phyloP scores from a whole-genome alignment of 2,113 vertebrate genomes.

The Pholis gunnellus region DNA sequence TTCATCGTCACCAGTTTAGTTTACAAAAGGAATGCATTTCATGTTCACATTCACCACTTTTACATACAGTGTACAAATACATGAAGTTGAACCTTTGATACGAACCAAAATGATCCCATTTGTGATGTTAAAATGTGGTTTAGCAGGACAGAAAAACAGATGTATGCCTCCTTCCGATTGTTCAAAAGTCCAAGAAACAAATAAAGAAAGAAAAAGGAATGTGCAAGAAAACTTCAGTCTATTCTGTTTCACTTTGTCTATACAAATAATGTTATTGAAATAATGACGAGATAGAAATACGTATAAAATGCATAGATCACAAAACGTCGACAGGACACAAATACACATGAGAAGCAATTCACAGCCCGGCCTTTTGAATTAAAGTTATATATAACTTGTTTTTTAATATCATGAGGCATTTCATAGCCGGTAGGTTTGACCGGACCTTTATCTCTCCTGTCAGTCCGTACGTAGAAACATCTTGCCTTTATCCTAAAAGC shows the following conservation, averaged over 20 bases:
- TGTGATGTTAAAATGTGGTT: neutral
- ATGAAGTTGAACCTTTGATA: neutral
- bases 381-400: neutral
- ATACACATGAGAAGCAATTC: neutral
- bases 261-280: slow-evolving; percentile 3
- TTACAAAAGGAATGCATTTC: slow-evolving; percentile 8
- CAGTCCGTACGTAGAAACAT: neutral
- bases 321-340: slow-evolving; percentile 16
- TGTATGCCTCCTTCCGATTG: neutral
- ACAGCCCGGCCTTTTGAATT: neutral
- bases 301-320: slow-evolving; percentile 9
- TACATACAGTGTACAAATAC: slow-evolving; percentile 26
- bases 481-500: neutral
- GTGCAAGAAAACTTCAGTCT: slow-evolving; percentile 13
- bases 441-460: neutral
- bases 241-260: slow-evolving; percentile 3
- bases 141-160: neutral
- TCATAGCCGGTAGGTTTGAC: neutral
- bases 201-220: neutral
- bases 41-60: neutral
- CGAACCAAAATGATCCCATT: neutral
- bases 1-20: slow-evolving; percentile 11
- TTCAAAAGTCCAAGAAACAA: neutral
- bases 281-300: neutral
- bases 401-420: neutral